Evolutionary conservation across 1,140 invertebrate species (phyloP), one percentile per base, ranked within the genome.

Genomic region (Ceratosolen fusciceps): DNA sequence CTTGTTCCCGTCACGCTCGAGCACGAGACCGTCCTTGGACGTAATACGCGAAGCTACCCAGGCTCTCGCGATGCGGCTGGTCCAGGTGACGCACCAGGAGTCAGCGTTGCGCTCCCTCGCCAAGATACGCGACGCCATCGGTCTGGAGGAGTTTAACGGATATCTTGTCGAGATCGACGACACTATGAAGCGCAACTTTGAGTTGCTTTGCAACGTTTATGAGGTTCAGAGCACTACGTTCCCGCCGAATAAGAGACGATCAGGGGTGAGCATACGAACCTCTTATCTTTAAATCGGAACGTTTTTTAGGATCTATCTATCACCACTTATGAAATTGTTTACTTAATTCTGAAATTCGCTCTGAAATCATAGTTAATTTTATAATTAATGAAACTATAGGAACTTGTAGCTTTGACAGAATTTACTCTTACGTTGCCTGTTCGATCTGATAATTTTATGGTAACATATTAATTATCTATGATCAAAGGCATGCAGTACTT

Each of bases 81-180:
- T 92, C 2, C 93, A 95, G 81, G 89, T 92, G 0, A 87, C 92
- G 0, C 93, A 94, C 82, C 93, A 94, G 86, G 94, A 95, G 85
- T 92, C 94, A 2, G 92, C 93, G 0, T 83, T 95, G 0, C 91
- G 93, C 67, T 93, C 94, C 0, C 84, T 95, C 16, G 87, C 92
- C 16, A 94, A 94, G 88, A 92, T 95, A 39, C 90, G 92, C 21
- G 92, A 94, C 56, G 86, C 92, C 0, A 90, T 95, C 29, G 94
- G 94, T 1, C 85, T 87, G 1, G 86, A 91, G n/a, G 92, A 93
- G 75, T 95, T 95, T 83, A 90, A 93, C 81, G 84, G 86, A 16
- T 90, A 91, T 67, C 80, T 93, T 10, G 80, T 83, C 7, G 88
- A 90, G 21, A 83, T 91, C 82, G 84, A 92, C 88, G 84, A 89